These are phyloP conservation scores for Cydia splendana DNA, from an alignment of 1,140 invertebrate genomes.

Conservation along the genomic window DNA sequence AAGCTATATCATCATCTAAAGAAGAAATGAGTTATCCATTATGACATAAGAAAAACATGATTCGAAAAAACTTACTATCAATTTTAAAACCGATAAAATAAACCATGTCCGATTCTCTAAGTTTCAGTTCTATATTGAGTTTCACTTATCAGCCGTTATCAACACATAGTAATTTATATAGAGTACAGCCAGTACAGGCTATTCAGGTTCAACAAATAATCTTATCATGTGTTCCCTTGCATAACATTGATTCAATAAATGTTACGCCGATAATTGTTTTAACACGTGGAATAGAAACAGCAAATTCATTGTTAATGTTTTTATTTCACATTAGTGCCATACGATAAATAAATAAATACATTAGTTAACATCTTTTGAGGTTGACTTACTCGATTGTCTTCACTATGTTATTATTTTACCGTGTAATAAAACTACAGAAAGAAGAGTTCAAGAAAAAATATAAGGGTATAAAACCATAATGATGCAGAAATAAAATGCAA, in stretches of 20 bases:
- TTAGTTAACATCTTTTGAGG: too few species aligned
- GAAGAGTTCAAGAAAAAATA: too few species aligned
- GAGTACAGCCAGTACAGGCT: conserved; percentile 6
- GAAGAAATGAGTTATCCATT: too few species aligned
- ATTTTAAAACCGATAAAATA: too few species aligned
- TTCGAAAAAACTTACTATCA: not conserved
- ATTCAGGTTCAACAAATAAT: conserved; percentile 21
- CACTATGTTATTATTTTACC: too few species aligned
- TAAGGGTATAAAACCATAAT: too few species aligned
- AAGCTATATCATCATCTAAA: too few species aligned
- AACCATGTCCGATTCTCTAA: not conserved
- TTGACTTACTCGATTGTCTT: too few species aligned
- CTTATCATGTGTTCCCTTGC: conserved; percentile 1
- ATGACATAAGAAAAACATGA: not conserved
- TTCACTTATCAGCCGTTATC: conserved; percentile 8
- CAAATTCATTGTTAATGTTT: not conserved
- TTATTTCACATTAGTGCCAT: not conserved
- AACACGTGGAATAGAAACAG: not conserved
- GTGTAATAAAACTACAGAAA: too few species aligned
- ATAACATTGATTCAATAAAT: not conserved
- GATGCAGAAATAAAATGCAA: too few species aligned
- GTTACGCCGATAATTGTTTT: not conserved
- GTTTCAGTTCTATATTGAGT: not conserved
- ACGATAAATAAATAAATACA: too few species aligned
- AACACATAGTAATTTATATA: conserved; percentile 13